Conservation (phyloP, 2,888 invertebrate species). For the Ectropis crepuscularia region DNA sequence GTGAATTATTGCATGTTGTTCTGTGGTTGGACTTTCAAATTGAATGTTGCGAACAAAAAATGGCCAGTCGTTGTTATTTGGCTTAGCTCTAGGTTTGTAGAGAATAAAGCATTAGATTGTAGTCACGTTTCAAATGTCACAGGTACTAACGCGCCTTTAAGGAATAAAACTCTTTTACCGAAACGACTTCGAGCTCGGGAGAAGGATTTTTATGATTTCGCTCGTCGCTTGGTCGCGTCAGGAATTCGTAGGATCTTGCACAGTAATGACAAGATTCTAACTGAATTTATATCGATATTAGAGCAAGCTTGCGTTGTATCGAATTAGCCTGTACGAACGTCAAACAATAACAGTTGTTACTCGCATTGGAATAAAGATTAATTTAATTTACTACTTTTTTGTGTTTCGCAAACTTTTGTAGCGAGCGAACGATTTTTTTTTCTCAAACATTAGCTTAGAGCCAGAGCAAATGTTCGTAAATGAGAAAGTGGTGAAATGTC, state of each 20-base stretch:
- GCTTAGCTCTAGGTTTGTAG: no score
- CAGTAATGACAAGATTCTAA: conserved; percentile 59
- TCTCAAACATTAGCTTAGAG: not conserved
- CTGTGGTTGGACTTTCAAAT: no score
- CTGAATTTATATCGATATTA: conserved; percentile 50
- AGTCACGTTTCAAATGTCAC: not conserved
- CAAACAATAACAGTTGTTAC: not conserved
- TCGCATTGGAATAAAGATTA: not conserved
- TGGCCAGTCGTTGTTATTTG: no score
- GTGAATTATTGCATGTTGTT: no score
- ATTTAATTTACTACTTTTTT: not conserved
- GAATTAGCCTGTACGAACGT: not conserved
- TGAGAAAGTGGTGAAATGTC: not conserved
- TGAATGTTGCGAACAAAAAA: no score
- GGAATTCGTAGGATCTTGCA: conserved; percentile 66
- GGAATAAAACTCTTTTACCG: conserved; percentile 65
- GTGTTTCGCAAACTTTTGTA: no score
- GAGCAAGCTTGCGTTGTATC: not conserved
- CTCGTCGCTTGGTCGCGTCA: conserved; percentile 43
- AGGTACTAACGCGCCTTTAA: conserved; percentile 22
- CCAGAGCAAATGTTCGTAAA: conserved; percentile 1
- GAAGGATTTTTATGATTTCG: conserved; percentile 56
- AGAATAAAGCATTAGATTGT: no score
- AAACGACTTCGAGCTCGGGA: conserved; percentile 71
- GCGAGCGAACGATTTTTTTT: not conserved